phyloP scores from a whole-genome alignment of 2,113 vertebrate species.

The Caracal caracal region DNA sequence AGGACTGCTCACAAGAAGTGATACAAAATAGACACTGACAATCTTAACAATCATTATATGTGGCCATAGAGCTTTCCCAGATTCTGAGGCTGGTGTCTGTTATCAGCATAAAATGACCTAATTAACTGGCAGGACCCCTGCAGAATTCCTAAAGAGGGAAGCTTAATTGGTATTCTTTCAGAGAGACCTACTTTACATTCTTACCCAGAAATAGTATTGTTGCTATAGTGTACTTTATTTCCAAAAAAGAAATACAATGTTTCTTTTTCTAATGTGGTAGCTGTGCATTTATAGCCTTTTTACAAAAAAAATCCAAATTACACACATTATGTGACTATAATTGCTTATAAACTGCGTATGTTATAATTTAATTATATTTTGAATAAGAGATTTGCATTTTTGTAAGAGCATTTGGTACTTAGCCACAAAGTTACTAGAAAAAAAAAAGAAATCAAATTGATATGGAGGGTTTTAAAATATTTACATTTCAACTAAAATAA shows the following conservation, averaged over 20 bases:
- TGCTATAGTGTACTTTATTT: conserved; percentile 42
- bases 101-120: conserved; percentile 41
- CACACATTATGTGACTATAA: conserved; percentile 38
- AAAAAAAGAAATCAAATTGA: conserved; percentile 67
- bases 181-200: conserved; percentile 10
- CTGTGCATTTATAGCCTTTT: conserved; percentile 21
- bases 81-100: not conserved
- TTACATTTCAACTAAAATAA: conserved; percentile 67
- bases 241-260: conserved; percentile 34
- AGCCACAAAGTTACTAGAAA: conserved; percentile 35
- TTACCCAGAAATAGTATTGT: conserved; percentile 27
- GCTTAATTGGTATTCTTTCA: conserved; percentile 40
- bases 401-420: conserved; percentile 57
- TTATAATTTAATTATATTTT: conserved; percentile 69
- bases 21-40: not conserved
- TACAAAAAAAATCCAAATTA: conserved; percentile 17
- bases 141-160: not conserved
- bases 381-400: conserved; percentile 50
- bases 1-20: not conserved
- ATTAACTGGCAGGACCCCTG: not conserved
- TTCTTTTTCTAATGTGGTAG: conserved; percentile 56
- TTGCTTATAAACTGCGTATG: conserved; percentile 45
- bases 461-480: conserved; percentile 54
- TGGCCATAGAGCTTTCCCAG: not conserved
- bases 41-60: not conserved